Base-by-base conservation (phyloP, 2,888 invertebrate genomes). In the Quadroppia sp. region DNA sequence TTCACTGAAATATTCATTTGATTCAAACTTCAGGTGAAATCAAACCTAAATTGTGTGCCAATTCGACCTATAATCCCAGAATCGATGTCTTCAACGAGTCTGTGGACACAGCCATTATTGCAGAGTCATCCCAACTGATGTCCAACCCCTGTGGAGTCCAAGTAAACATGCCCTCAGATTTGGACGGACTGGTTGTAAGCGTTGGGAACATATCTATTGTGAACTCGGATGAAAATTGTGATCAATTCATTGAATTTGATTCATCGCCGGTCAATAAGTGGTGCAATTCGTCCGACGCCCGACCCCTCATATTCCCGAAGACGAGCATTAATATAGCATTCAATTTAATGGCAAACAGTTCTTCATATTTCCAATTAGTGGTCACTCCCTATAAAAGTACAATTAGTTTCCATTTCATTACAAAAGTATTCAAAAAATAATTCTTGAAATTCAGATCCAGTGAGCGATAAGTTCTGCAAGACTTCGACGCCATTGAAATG, bases 301-400 rank as follows among this genome's bases (percentile, higher is more conserved):
- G 13, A 59, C 4, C 6, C 20, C 59, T 59, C 2, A 30, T 30
- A 59, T 59, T 59, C 30, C 7, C 11, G 7, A 59, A 28, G 11
- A 6, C 30, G 7, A 30, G 59, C 20, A 17, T 59, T 59, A 30
- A 59, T 4, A 59, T 59, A 4, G 59, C 20, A 3, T 59, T 59
- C 17, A 59, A 30, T 59, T 28, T 20, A 1, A 9, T 7, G 15
- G 3, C 28, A 2, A 17, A 59, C 7, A 20, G 17, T 30, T 15
- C 2, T 20, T 30, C 20, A 11, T 17, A 17, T n/a, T 59, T 59
- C 32, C 28, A 30, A 30, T 9, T 59, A 30, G 28, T 59, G 59
- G 30, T 59, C 28, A 59, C 59, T 32, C 59, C 59, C 20, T 59
- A 30, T 32, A 20, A 59, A 30, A 59, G 59, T 59, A 59, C 4